Evolutionary conservation across 2,888 invertebrate genomes (phyloP), one percentile per base, ranked within the genome.

Genomic region (Drosophila parthenogenetica): DNA sequence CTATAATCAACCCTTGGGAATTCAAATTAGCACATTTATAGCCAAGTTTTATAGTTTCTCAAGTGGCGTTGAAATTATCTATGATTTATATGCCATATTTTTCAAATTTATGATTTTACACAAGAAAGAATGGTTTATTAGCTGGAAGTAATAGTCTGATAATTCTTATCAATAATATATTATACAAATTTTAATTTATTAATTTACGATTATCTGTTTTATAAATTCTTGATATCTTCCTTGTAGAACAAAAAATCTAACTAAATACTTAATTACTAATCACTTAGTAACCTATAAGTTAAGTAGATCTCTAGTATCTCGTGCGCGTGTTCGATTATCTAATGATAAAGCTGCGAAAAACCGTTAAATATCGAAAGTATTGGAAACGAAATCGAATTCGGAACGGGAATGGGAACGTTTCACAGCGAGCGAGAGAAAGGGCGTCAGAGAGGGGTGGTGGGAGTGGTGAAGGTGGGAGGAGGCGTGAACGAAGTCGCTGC

Each of bases 361-460:
- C 51, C 66, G 69, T 65, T 72, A 72, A 60, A 66, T 77, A 73
- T 69, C 77, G 71, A 80, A 77, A 73, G 76, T 66, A 45, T 49
- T 54, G 42, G 45, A 60, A 74, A 45, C 58, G 65, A 73, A 77
- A 79, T 62, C 61, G 61, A 84, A 81, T 50, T 81, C 60, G 50
- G 43, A 74, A 65, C 29, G 39, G 69, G 81, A 37, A 43, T 35
- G 60, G 48, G 49, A 68, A 69, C 64, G 65, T 45, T 69, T 51
- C 11, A 59, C 78, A 67, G 59, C 77, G 62, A 50, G 48, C 7
- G 29, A 29, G 48, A 53, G 64, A 43, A 67, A 58, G 63, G 46
- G 59, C 25, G 45, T 39, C 16, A 45, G 29, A 29, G 29, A 29
- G 29, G 29, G 5, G 29, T 29, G 29, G 7, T 25, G 7, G 25